These are phyloP conservation scores for Montipora capitata DNA, from an alignment of 92 coral and sea anemone genomes.

Conservation along the genomic window DNA sequence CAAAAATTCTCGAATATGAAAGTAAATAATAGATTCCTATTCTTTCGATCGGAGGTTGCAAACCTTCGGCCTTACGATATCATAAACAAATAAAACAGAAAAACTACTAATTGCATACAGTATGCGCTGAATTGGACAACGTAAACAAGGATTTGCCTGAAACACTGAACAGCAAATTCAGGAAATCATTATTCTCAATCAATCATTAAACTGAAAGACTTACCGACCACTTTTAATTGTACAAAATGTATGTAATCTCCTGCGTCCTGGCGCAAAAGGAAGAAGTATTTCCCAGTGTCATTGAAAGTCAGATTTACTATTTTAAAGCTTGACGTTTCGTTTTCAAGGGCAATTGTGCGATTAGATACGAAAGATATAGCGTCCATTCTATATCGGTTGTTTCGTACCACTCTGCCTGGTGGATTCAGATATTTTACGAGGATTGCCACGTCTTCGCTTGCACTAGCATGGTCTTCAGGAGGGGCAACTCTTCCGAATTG, in stretches of 20 bases:
- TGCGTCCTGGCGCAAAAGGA: not conserved
- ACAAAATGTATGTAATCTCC: not conserved
- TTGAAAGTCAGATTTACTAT: conserved; percentile 21
- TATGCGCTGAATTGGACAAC: no score
- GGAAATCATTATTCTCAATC: no score
- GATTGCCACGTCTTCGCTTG: not conserved
- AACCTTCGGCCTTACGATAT: not conserved
- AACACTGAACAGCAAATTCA: no score
- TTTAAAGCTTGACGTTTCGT: conserved; percentile 33
- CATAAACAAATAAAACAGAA: conserved; percentile 28
- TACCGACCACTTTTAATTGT: conserved; percentile 32
- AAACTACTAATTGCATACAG: not conserved
- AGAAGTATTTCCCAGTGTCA: conserved; percentile 33
- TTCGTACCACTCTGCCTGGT: not conserved
- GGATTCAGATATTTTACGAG: conserved; percentile 2
- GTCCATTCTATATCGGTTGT: not conserved
- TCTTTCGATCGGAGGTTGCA: not conserved
- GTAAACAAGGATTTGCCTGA: no score
- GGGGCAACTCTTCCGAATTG: conserved; percentile 23
- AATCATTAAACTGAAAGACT: not conserved
- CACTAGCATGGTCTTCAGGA: not conserved
- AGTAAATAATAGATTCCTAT: not conserved
- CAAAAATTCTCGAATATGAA: not conserved
- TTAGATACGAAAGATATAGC: conserved; percentile 14
- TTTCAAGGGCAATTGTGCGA: conserved; percentile 4